A percentile compares a stretch with the other conserved stretches of the same genome.
Conservation (phyloP, 2,113 vertebrate genomes). For the Xiphophorus couchianus region DNA sequence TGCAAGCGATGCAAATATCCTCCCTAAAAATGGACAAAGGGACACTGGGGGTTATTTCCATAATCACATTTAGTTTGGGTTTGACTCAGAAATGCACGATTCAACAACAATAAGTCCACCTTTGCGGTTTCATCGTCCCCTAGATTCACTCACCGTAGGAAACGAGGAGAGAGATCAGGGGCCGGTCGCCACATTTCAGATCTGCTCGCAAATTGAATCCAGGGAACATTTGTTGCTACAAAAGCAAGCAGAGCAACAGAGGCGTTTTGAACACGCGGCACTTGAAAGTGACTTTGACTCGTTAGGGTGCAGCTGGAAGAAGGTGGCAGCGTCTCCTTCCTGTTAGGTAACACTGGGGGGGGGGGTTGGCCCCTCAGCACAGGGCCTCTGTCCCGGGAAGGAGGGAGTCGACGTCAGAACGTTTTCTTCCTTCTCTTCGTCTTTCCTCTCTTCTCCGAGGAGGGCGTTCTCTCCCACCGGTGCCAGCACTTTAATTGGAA, state of each 20-base stretch:
- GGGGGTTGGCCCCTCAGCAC: conserved; percentile 49
- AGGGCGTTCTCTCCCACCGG: conserved; percentile 45
- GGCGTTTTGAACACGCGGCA: too few species aligned
- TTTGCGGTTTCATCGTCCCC: background rate
- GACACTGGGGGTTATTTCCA: background rate
- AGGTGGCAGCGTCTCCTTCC: conserved; percentile 8
- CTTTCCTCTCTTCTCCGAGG: conserved; percentile 43
- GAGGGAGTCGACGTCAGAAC: conserved; percentile 53
- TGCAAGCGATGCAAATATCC: background rate
- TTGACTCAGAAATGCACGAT: background rate
- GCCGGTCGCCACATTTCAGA: background rate
- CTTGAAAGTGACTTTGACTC: background rate
- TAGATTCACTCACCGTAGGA: background rate
- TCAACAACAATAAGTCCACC: too few species aligned
- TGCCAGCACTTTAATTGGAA: conserved; percentile 63
- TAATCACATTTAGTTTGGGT: background rate
- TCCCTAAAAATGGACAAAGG: background rate
- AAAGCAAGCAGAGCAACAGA: too few species aligned
- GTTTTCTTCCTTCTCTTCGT: conserved; percentile 2
- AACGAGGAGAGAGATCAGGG: background rate
- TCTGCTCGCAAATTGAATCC: too few species aligned
- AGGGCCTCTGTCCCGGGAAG: conserved; percentile 56
- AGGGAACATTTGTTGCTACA: too few species aligned
- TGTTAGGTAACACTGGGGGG: conserved; percentile 14
- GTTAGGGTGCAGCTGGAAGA: background rate